Evolutionary conservation across 2,113 vertebrate genomes (phyloP).

Genomic region (Cottus gobio): DNA sequence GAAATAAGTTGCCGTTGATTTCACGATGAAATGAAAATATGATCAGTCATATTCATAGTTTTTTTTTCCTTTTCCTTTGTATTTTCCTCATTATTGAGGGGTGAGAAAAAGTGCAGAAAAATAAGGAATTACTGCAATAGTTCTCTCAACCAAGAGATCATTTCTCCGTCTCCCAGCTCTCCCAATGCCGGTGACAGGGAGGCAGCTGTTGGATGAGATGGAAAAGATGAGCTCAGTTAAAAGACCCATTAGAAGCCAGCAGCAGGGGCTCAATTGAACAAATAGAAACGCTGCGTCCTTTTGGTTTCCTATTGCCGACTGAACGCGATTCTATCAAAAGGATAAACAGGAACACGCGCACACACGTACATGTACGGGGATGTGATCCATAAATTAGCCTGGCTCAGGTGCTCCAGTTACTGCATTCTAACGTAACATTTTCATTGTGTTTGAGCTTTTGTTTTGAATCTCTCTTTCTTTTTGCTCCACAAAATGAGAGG

Average conservation of each 20-base stretch:
- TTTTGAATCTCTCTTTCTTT: background rate
- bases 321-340: constrained; percentile 43
- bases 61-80: background rate
- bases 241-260: constrained; percentile 68
- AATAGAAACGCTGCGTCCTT: constrained; percentile 66
- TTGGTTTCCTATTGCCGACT: constrained; percentile 31
- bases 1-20: background rate
- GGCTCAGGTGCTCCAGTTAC: background rate
- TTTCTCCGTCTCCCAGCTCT: constrained; percentile 10
- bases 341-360: constrained; percentile 27
- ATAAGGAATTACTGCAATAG: constrained; percentile 9
- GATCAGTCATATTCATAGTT: background rate
- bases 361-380: constrained; percentile 5
- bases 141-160: constrained; percentile 23
- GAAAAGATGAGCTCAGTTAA: constrained; percentile 66
- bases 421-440: background rate
- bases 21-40: background rate
- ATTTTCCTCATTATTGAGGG: background rate
- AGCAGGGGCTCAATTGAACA: constrained; percentile 65
- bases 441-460: background rate
- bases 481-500: background rate
- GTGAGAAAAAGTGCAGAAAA: background rate
- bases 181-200: constrained; percentile 55
- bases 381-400: background rate
- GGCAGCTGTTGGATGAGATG: constrained; percentile 72